Conservation (phyloP, 2,797 vertebrate species). For the Microctenopoma stevenorrisi region DNA sequence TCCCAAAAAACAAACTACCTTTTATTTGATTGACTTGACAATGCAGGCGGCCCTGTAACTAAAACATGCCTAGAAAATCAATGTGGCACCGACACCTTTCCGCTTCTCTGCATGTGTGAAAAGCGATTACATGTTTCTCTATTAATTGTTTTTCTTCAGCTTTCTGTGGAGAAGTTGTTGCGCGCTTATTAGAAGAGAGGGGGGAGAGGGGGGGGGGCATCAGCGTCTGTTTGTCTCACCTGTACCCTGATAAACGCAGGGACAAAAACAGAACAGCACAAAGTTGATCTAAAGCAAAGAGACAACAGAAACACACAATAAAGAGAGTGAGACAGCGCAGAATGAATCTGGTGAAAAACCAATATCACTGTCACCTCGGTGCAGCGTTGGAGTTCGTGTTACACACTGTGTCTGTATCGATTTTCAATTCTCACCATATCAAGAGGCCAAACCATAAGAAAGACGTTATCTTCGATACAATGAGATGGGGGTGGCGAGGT, state of each 20-base stretch:
- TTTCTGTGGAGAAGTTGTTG: slow-evolving; percentile 15
- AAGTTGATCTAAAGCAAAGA: slow-evolving; percentile 41
- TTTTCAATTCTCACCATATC: slow-evolving; percentile 11
- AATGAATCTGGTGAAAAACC: not conserved
- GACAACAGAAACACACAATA: slow-evolving; percentile 27
- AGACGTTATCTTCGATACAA: slow-evolving; percentile 1
- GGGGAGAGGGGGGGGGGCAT: not conserved
- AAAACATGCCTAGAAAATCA: slow-evolving; percentile 39
- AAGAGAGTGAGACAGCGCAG: slow-evolving; percentile 14
- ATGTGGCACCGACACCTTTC: slow-evolving; percentile 15
- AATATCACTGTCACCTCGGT: not conserved
- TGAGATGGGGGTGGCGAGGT: not conserved
- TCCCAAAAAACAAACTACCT: not conserved
- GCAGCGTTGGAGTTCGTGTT: not conserved
- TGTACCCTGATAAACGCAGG: slow-evolving; percentile 9
- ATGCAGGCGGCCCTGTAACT: slow-evolving; percentile 10
- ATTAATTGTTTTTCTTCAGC: slow-evolving; percentile 26
- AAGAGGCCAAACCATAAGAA: slow-evolving; percentile 5
- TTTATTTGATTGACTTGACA: slow-evolving; percentile 36
- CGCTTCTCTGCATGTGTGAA: not conserved
- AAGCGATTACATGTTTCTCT: slow-evolving; percentile 3
- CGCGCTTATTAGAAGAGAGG: not conserved
- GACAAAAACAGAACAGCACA: not conserved
- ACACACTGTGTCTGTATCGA: not conserved
- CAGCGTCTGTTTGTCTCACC: slow-evolving; percentile 23